Evolutionary conservation across 2,888 invertebrate species (phyloP), one percentile per base, ranked within the genome.

Genomic region (Cantharis rustica): DNA sequence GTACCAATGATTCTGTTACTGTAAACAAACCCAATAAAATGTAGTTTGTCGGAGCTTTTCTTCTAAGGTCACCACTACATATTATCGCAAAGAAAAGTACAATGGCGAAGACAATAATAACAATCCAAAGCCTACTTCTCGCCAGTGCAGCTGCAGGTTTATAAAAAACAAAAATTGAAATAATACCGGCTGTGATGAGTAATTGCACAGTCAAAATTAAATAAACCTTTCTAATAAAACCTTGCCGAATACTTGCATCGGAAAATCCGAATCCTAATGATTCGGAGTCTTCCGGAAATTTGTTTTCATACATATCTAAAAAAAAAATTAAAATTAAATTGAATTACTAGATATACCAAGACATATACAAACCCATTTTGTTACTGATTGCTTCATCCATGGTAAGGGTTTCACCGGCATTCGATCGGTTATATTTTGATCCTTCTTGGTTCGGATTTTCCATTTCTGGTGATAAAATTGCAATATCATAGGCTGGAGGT

Each of bases 321-420:
- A 31, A 63, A 64, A 20, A 20, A 20, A 20, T 20, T 20, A n/a
- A n/a, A n/a, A n/a, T n/a, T n/a, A n/a, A n/a, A n/a, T n/a, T n/a
- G n/a, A n/a, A n/a, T n/a, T n/a, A n/a, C n/a, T n/a, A n/a, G n/a
- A n/a, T n/a, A n/a, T n/a, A n/a, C n/a, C n/a, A n/a, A n/a, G n/a
- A n/a, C n/a, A n/a, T n/a, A n/a, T 23, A 87, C 87, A 83, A 86
- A 87, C 87, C 87, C 76, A 79, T 31, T 79, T 82, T 80, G 81
- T 82, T 81, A 84, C 83, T 83, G 81, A 86, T 47, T 47, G 47
- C n/a, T n/a, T 13, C 47, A n/a, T 47, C 13, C 47, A 47, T n/a
- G n/a, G n/a, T 83, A 79, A 86, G 85, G 78, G 84, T 84, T 76
- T 80, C 82, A 87, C 87, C 86, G 87, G 86, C 10, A 11, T 10